Evolutionary conservation across 2,888 invertebrate genomes (phyloP), one percentile per base, ranked within the genome.

Genomic region (Pammene aurita): DNA sequence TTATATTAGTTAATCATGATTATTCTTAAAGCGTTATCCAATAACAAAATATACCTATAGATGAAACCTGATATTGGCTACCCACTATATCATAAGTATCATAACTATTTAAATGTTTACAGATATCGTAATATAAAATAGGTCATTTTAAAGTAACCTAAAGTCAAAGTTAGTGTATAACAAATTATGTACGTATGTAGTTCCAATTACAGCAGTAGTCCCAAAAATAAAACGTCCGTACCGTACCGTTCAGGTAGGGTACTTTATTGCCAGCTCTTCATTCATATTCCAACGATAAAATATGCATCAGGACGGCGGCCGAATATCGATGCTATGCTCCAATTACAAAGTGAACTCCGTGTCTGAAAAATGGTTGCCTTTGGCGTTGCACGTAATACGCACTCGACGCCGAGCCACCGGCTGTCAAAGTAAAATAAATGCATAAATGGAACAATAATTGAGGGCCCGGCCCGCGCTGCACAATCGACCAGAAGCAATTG

Each of bases 261-360:
- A 44, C 41, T 52, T 38, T 10, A 7, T 54, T 57, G 44, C 71
- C 62, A 48, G 56, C 60, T 71, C 67, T 72, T 66, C 66, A 65
- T 71, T 71, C 52, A 73, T 77, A 74, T 76, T 72, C 72, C 66
- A 61, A 74, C 72, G 72, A 80, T 84, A 82, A 85, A 85, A 86
- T 85, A 87, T 86, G 83, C 82, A 85, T 82, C 83, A 77, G 78
- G 75, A 76, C 74, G 64, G 72, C 76, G 77, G 79, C 79, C 82
- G 82, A 83, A 85, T 84, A 85, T 86, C 83, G 84, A 84, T 82
- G 82, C 72, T 72, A 73, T 66, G 77, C 74, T 80, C 82, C 85
- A 88, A 87, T 85, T 85, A 84, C 82, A 84, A 74, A 78, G 77
- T 80, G 79, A 80, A 77, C 73, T 69, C 75, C 73, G 75, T 78